Percentiles rank a stretch among this genome's conserved stretches.
Conservation (phyloP, 2,888 invertebrate species). For the Drosophila austrosaltans region DNA sequence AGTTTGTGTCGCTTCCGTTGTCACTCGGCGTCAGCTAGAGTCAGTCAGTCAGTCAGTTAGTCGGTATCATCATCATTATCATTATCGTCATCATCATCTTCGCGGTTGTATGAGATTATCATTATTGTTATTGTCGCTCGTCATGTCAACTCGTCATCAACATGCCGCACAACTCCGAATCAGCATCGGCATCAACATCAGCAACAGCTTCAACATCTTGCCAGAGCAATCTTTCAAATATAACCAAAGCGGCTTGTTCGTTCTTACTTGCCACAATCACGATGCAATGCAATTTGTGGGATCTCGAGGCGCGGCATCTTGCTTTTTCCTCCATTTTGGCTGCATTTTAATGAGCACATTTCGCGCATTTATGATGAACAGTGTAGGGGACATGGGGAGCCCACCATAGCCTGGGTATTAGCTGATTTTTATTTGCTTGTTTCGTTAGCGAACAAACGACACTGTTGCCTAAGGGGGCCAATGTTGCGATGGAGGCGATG, state of each 20-base stretch:
- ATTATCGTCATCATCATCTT: conserved; percentile 36
- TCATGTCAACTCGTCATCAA: conserved; percentile 79
- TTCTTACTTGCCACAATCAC: conserved; percentile 66
- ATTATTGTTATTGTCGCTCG: conserved; percentile 77
- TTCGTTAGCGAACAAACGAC: conserved; percentile 70
- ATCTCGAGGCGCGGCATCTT: conserved; percentile 49
- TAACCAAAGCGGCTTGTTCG: conserved; percentile 54
- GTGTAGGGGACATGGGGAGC: background rate
- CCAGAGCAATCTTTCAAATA: conserved; percentile 69
- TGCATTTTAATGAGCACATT: conserved; percentile 78
- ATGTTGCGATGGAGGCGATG: conserved; percentile 7
- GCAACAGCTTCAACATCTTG: conserved; percentile 22
- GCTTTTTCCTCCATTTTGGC: conserved; percentile 44
- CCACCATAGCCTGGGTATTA: conserved; percentile 49
- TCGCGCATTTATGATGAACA: conserved; percentile 74
- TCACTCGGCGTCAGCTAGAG: conserved; percentile 41
- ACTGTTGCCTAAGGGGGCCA: conserved; percentile 35
- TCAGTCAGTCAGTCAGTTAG: background rate
- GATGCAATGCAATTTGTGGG: conserved; percentile 69
- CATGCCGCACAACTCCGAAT: conserved; percentile 46
- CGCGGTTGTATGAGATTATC: conserved; percentile 60
- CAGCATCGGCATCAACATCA: conserved; percentile 37
- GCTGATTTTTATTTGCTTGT: conserved; percentile 74
- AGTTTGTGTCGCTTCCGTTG: conserved; percentile 78
- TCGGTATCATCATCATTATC: conserved; percentile 35